These are phyloP conservation scores for Propithecus deckenii DNA, from an alignment of 2,797 vertebrate species.

Conservation along the genomic window DNA sequence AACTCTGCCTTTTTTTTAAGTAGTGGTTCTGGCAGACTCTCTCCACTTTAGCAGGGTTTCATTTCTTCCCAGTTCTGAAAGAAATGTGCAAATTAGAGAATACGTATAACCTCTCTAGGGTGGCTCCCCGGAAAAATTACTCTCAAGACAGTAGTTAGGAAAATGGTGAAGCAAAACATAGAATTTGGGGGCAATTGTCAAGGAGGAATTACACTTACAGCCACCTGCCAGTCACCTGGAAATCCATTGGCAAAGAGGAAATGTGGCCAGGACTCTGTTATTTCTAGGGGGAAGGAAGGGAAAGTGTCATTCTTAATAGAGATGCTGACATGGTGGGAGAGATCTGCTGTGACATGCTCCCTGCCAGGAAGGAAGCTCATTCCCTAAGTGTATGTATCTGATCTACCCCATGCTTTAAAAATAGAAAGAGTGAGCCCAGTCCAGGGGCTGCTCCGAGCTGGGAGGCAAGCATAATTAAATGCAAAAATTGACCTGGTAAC, in stretches of 20 bases:
- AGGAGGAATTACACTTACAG: slow-evolving; percentile 43
- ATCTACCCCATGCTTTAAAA: slow-evolving; percentile 68
- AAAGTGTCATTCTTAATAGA: slow-evolving; percentile 78
- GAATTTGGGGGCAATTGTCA: slow-evolving; percentile 30
- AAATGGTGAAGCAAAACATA: slow-evolving; percentile 62
- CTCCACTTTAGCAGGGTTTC: slow-evolving; percentile 24
- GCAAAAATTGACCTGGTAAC: slow-evolving; percentile 15
- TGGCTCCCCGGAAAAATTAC: slow-evolving; percentile 49
- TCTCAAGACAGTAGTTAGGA: slow-evolving; percentile 60
- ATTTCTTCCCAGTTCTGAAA: slow-evolving; percentile 51
- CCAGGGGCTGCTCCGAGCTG: neutral
- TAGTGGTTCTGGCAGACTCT: slow-evolving; percentile 54
- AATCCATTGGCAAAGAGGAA: slow-evolving; percentile 45
- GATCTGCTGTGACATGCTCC: slow-evolving; percentile 68
- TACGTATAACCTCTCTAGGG: neutral
- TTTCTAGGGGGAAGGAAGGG: slow-evolving; percentile 46
- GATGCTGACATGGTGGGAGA: slow-evolving; percentile 57
- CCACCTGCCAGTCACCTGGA: slow-evolving; percentile 57
- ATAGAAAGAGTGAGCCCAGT: slow-evolving; percentile 45
- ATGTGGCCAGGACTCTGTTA: slow-evolving; percentile 51
- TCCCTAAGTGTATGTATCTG: slow-evolving; percentile 58
- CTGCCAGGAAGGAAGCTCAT: slow-evolving; percentile 65
- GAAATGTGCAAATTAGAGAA: slow-evolving; percentile 60
- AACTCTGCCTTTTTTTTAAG: slow-evolving; percentile 19
- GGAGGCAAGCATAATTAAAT: slow-evolving; percentile 13